Evolutionary conservation across 2,888 invertebrate genomes (phyloP).

Genomic region (Drosophila subquinaria): DNA sequence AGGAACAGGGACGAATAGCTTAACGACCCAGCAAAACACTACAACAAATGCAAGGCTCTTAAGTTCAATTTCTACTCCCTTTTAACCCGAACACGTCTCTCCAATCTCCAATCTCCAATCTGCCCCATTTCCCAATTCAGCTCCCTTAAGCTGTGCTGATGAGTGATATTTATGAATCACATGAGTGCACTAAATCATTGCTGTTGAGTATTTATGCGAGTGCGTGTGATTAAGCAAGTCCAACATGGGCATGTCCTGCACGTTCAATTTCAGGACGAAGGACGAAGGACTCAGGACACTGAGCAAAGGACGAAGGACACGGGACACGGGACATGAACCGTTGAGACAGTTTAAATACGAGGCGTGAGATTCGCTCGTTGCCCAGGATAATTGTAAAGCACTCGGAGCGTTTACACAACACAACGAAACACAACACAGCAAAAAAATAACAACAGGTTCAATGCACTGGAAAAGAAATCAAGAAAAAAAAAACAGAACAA

Average conservation of each 20-base stretch:
- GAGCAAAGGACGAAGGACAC: too few species aligned
- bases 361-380: slow-evolving; percentile 53
- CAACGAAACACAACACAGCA: neutral
- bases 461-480: slow-evolving; percentile 18
- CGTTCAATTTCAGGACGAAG: slow-evolving; percentile 21
- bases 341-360: slow-evolving; percentile 43
- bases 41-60: slow-evolving; percentile 16
- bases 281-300: too few species aligned
- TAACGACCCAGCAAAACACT: slow-evolving; percentile 39
- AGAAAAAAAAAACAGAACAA: too few species aligned
- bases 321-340: neutral
- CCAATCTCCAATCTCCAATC: neutral
- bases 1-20: slow-evolving; percentile 27
- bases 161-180: slow-evolving; percentile 81
- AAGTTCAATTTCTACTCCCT: neutral
- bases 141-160: slow-evolving; percentile 45
- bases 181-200: slow-evolving; percentile 71
- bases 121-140: neutral
- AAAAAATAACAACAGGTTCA: slow-evolving; percentile 27
- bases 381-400: slow-evolving; percentile 55
- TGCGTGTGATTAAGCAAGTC: slow-evolving; percentile 57
- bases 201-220: slow-evolving; percentile 35
- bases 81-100: neutral
- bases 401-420: neutral
- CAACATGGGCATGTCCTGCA: slow-evolving; percentile 39